Percentiles rank a stretch among this genome's conserved stretches.
Conservation (phyloP, 2,797 vertebrate genomes). For the Cossypha niveicapilla region DNA sequence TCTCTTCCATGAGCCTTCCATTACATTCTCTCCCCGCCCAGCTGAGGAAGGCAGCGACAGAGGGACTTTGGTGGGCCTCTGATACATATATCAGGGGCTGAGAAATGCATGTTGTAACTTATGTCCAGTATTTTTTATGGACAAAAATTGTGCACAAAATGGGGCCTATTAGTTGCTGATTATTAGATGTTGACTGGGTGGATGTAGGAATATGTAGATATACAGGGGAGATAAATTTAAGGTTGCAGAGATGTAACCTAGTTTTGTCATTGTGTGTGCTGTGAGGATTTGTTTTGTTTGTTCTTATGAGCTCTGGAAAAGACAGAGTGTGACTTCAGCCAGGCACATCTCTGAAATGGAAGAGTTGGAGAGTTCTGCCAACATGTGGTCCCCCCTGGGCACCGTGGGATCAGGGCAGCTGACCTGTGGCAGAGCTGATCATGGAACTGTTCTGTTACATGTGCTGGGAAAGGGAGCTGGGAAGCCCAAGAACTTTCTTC, state of each 20-base stretch:
- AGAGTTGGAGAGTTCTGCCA: not conserved
- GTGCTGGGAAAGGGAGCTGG: not conserved
- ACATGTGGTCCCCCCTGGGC: not conserved
- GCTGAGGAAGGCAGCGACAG: not conserved
- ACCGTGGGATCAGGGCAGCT: not conserved
- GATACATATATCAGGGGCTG: fast-evolving
- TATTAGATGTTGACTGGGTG: not conserved
- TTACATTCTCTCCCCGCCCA: not conserved
- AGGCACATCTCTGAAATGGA: not conserved
- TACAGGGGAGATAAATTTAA: not conserved
- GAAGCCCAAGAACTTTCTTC: not conserved
- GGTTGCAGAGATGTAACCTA: not conserved
- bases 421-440: fast-evolving
- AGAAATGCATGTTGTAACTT: not conserved
- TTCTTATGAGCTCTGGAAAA: not conserved
- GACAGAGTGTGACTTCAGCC: not conserved
- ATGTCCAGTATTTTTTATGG: not conserved
- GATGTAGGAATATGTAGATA: not conserved
- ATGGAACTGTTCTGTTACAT: fast-evolving
- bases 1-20: fast-evolving
- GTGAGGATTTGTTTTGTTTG: not conserved
- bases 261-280: not conserved
- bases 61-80: not conserved
- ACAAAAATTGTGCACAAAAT: not conserved
- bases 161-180: not conserved